Conservation (phyloP, 2,113 vertebrate genomes). For the Stigmatopora nigra region DNA sequence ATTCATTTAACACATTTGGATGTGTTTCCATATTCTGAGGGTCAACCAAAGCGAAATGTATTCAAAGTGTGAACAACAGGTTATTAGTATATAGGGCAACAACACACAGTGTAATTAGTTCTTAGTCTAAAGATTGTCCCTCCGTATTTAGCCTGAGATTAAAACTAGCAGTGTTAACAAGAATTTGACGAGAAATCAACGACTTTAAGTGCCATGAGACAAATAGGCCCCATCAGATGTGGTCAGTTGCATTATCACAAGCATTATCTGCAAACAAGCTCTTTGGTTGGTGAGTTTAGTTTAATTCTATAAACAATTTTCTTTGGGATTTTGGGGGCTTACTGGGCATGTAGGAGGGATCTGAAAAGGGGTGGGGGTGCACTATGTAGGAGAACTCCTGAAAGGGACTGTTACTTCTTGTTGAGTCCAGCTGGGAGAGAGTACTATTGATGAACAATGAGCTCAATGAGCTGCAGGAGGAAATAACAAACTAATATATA, state of each 20-base stretch:
- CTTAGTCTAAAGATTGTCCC: conserved; percentile 22
- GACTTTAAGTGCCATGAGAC: conserved; percentile 30
- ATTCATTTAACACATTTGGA: background rate
- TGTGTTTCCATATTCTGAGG: background rate
- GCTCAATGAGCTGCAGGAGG: conserved; percentile 62
- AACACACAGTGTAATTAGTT: conserved; percentile 30
- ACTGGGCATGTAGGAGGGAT: conserved; percentile 16
- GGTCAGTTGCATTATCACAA: conserved; percentile 32
- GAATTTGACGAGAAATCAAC: conserved; percentile 51
- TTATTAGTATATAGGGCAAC: conserved; percentile 18
- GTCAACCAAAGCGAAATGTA: conserved; percentile 3
- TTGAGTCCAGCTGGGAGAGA: conserved; percentile 62
- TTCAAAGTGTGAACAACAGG: conserved; percentile 16
- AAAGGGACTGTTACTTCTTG: conserved; percentile 54
- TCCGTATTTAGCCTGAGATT: conserved; percentile 28
- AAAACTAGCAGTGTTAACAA: conserved; percentile 41
- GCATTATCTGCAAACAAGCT: conserved; percentile 39
- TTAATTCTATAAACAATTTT: conserved; percentile 50
- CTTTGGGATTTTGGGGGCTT: conserved; percentile 46
- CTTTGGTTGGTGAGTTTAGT: conserved; percentile 39
- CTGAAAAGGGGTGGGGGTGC: background rate
- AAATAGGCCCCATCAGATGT: conserved; percentile 31
- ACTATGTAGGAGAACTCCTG: conserved; percentile 23
- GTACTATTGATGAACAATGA: conserved; percentile 57
- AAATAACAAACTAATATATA: conserved; percentile 63